Evolutionary conservation across 2,113 vertebrate genomes (phyloP).

Genomic region (Pagrus major): DNA sequence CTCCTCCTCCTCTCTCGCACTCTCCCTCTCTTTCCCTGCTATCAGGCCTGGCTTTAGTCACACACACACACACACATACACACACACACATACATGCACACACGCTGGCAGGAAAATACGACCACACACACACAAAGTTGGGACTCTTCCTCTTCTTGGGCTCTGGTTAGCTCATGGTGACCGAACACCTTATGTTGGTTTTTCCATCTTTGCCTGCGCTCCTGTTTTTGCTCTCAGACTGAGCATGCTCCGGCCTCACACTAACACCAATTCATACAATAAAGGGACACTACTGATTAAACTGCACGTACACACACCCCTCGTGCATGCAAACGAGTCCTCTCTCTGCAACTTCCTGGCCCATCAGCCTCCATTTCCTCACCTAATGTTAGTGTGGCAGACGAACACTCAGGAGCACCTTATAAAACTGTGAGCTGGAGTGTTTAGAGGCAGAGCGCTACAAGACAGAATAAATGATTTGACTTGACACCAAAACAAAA

Average conservation of each 20-base stretch:
- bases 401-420: not conserved
- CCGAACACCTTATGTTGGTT: no score
- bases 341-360: no score
- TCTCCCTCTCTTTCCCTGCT: constrained; percentile 42
- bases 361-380: not conserved
- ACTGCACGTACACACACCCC: not conserved
- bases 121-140: constrained; percentile 3
- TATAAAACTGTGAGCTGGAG: not conserved
- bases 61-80: constrained; percentile 37
- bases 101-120: constrained; percentile 15
- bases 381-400: not conserved
- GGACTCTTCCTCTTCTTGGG: not conserved
- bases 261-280: not conserved
- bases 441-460: not conserved
- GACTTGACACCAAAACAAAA: not conserved
- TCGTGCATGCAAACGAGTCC: not conserved
- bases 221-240: not conserved
- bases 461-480: not conserved
- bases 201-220: not conserved
- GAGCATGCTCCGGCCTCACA: not conserved
- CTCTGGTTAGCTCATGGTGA: not conserved
- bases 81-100: not conserved
- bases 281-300: not conserved
- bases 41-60: constrained; percentile 68
- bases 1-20: constrained; percentile 58